Conservation (phyloP, 2,113 vertebrate genomes). For the Hyla sarda region DNA sequence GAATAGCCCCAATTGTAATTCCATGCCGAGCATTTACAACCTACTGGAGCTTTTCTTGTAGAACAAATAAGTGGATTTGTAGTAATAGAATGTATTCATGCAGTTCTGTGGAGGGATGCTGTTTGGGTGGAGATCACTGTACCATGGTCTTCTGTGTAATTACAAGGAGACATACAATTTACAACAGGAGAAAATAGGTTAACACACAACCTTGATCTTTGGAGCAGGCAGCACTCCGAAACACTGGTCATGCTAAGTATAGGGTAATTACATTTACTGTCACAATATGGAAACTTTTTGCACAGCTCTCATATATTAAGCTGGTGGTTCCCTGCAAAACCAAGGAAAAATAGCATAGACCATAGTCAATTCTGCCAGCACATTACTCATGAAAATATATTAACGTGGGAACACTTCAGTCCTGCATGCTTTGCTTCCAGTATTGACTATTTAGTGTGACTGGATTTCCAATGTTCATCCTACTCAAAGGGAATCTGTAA, state of each 20-base stretch:
- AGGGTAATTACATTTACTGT: conserved; percentile 18
- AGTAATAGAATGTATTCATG: background rate
- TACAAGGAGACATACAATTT: conserved; percentile 47
- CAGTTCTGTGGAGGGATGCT: background rate
- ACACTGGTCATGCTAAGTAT: background rate
- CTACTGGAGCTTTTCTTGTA: background rate
- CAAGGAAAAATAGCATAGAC: background rate
- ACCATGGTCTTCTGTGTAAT: conserved; percentile 26
- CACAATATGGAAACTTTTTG: conserved; percentile 8
- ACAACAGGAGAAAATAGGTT: conserved; percentile 29
- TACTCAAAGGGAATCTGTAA: background rate
- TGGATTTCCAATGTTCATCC: background rate
- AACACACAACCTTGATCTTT: conserved; percentile 47
- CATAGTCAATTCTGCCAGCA: background rate
- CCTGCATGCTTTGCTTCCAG: background rate
- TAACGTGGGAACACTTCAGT: background rate
- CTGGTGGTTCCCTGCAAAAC: conserved; percentile 4
- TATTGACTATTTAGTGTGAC: background rate
- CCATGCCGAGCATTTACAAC: conserved; percentile 14
- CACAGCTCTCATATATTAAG: background rate
- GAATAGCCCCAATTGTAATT: conserved; percentile 39
- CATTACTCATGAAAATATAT: background rate
- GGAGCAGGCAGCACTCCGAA: background rate
- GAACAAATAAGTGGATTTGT: conserved; percentile 1
- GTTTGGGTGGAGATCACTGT: conserved; percentile 1